phyloP scores from a whole-genome alignment of 2,113 vertebrate species.

The Trachemys scripta region DNA sequence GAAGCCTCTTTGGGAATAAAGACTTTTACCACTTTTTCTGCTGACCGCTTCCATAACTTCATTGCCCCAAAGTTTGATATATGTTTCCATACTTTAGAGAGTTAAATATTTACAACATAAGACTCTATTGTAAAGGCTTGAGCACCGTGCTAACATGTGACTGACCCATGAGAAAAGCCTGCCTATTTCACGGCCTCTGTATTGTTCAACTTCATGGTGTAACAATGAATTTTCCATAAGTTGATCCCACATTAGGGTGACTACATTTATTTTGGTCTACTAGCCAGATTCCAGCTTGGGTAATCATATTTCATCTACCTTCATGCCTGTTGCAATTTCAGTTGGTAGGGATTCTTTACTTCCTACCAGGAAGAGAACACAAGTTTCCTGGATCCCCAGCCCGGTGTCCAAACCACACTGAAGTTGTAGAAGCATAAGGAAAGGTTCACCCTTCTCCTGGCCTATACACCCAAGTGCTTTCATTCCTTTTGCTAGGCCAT shows the following conservation, averaged over 20 bases:
- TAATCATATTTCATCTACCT: background rate
- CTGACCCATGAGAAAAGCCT: background rate
- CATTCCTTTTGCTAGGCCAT: background rate
- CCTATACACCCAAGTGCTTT: background rate
- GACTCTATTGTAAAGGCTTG: background rate
- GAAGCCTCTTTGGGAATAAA: background rate
- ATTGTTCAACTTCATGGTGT: background rate
- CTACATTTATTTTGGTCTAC: background rate
- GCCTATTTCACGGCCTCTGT: background rate
- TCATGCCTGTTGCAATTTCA: background rate
- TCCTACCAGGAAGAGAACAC: background rate
- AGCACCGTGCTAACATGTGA: background rate
- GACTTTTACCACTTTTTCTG: background rate
- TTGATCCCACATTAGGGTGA: background rate
- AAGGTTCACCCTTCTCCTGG: background rate
- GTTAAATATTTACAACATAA: background rate
- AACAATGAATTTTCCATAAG: background rate
- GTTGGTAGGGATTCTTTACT: background rate
- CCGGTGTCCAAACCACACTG: background rate
- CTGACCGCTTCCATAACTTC: background rate
- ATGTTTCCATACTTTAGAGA: background rate
- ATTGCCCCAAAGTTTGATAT: background rate
- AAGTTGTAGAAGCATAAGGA: background rate
- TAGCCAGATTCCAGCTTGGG: background rate
- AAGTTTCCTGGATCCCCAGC: background rate